Percentiles rank a stretch among this genome's conserved stretches.
These are phyloP conservation scores for Heterodera filipjevi DNA, from an alignment of 2,888 invertebrate species.

Conservation along the genomic window DNA sequence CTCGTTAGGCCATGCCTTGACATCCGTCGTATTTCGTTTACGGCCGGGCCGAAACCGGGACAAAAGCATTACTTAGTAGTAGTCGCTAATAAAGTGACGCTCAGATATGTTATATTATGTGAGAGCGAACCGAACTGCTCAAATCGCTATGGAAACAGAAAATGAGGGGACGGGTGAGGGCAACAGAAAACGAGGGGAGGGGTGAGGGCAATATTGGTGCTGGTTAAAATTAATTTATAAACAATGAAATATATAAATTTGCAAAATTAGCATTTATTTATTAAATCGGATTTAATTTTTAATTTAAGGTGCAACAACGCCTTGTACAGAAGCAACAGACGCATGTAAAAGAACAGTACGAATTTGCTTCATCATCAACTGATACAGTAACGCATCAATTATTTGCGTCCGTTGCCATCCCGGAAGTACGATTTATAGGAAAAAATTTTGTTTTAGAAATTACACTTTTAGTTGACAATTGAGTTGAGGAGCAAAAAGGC, in stretches of 20 bases:
- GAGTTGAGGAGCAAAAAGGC: constrained; percentile 25
- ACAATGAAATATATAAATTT: no score
- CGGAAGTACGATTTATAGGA: neutral
- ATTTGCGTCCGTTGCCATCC: constrained; percentile 18
- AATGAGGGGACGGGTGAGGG: no score
- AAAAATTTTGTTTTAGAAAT: neutral
- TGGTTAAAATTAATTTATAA: no score
- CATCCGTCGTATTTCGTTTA: constrained; percentile 40
- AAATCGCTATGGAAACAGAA: neutral
- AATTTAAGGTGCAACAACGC: neutral
- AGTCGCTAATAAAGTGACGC: neutral
- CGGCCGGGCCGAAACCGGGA: constrained; percentile 49
- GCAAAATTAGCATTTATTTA: no score
- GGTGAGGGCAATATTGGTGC: no score
- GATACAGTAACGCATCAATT: constrained; percentile 18
- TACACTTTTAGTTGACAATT: constrained; percentile 3
- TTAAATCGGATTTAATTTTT: no score
- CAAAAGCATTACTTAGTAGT: constrained; percentile 42
- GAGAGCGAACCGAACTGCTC: neutral
- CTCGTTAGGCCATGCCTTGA: constrained; percentile 63
- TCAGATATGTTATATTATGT: neutral
- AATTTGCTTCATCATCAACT: neutral
- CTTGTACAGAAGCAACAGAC: neutral
- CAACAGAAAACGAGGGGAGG: no score
- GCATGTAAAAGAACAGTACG: neutral